Evolutionary conservation across 2,888 invertebrate species (phyloP).

Genomic region (Drosophila recens): DNA sequence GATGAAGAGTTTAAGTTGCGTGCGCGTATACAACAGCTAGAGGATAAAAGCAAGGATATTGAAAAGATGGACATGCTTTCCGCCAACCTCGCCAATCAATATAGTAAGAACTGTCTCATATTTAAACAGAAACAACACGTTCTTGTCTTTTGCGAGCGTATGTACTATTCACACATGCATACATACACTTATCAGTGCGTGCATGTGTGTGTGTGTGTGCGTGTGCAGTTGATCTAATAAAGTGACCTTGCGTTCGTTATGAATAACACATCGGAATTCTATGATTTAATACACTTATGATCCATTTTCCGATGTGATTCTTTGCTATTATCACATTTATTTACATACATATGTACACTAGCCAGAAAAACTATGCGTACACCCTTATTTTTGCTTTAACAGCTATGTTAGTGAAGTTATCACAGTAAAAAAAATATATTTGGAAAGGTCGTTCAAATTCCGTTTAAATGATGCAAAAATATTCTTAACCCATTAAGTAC

Average conservation of each 20-base stretch:
- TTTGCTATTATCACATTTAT: not conserved
- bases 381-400: no score
- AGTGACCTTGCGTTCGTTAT: slow-evolving; percentile 24
- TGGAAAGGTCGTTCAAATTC: no score
- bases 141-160: slow-evolving; percentile 4
- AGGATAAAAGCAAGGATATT: slow-evolving; percentile 84
- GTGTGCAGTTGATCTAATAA: slow-evolving; percentile 4
- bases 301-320: not conserved
- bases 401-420: no score
- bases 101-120: slow-evolving; percentile 67
- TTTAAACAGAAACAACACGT: slow-evolving; percentile 32
- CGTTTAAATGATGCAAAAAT: no score
- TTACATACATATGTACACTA: no score
- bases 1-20: slow-evolving; percentile 84
- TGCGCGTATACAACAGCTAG: slow-evolving; percentile 83
- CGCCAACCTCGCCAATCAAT: slow-evolving; percentile 73
- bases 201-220: slow-evolving; percentile 7
- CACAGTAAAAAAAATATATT: no score
- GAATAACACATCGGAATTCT: slow-evolving; percentile 9
- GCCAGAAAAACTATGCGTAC: no score
- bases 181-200: slow-evolving; percentile 5
- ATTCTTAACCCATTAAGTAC: no score
- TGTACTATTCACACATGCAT: not conserved
- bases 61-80: slow-evolving; percentile 84
- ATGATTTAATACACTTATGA: not conserved